Evolutionary conservation across 2,113 vertebrate species (phyloP), one percentile per base, ranked within the genome.

Genomic region (Alethe diademata): DNA sequence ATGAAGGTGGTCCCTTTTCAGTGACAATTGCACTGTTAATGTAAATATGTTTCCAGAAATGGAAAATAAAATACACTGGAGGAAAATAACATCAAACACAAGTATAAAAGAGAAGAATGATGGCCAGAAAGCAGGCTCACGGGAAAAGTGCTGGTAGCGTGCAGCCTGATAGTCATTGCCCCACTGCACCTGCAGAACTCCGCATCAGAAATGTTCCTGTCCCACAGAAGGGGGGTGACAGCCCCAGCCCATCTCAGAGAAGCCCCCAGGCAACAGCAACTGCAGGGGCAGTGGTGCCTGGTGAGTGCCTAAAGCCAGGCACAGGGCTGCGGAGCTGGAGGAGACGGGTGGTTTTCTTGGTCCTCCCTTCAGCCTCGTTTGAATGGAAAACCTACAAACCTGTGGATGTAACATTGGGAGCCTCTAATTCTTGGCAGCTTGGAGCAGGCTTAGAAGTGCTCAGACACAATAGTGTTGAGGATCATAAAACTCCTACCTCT

Each of bases 51-150:
- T 95, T 94, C 54, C 85, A 87, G 88, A 96, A 97, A 89, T 84
- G 76, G 91, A 86, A 97, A 95, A 97, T 86, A 93, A 94, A 94
- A 97, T 92, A 86, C 84, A 48, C 94, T 78, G 64, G 91, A 93
- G 95, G 62, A 86, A 97, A 96, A 92, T 95, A 94, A 94, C 11
- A 8, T 64, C 93, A 80, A 92, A 65, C 60, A 82, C 54, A 95
- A 88, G 66, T 76, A 90, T 23, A 61, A 79, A 90, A 64, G 33
- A 83, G 72, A 92, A 96, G 83, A 95, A 62, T 40, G 50, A 67
- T 91, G 72, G 62, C 60, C 87, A 94, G 88, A 96, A 82, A 76
- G n/a, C 69, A 45, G 35, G 43, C 54, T 66, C 48, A 19, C 0
- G 5, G 80, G 61, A 95, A 43, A 81, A 58, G 22, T 14, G 36